These are phyloP conservation scores for Brachionus plicatilis DNA, from an alignment of 1,140 invertebrate genomes.

Conservation along the genomic window DNA sequence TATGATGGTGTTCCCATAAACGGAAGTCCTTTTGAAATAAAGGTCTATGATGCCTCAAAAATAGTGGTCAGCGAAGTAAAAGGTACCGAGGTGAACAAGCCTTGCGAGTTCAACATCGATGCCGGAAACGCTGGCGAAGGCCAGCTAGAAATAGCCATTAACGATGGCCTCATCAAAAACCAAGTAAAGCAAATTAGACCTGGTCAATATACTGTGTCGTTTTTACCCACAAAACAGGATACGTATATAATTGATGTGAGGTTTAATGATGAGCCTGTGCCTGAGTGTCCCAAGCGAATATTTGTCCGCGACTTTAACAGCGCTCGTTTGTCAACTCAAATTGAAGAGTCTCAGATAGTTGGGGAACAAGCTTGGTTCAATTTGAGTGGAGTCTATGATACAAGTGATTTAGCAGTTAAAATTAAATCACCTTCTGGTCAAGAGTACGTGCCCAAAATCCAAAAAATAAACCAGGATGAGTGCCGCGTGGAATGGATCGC, in stretches of 20 bases:
- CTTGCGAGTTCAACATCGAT: constrained; percentile 68
- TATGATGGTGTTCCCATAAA: constrained; percentile 14
- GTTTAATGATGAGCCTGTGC: constrained; percentile 91
- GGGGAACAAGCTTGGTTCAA: constrained; percentile 13
- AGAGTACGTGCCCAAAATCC: constrained; percentile 1
- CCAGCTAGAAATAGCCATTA: constrained; percentile 41
- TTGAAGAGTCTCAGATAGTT: neutral
- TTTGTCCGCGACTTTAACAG: constrained; percentile 10
- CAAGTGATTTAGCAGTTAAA: neutral
- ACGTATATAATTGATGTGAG: constrained; percentile 93
- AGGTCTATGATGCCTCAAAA: constrained; percentile 16
- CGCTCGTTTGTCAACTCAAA: neutral
- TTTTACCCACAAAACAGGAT: constrained; percentile 83
- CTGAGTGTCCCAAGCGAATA: constrained; percentile 61
- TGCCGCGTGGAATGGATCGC: constrained; percentile 86
- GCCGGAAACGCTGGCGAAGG: constrained; percentile 79
- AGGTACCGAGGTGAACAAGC: neutral
- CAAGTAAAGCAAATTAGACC: constrained; percentile 37
- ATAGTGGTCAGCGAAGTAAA: constrained; percentile 23
- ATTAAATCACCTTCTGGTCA: constrained; percentile 31
- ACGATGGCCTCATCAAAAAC: constrained; percentile 35
- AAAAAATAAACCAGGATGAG: neutral
- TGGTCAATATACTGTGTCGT: constrained; percentile 60
- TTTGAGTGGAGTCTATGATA: neutral
- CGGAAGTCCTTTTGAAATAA: constrained; percentile 28